phyloP scores from a whole-genome alignment of 2,888 invertebrate genomes.

The Molorchus minor region DNA sequence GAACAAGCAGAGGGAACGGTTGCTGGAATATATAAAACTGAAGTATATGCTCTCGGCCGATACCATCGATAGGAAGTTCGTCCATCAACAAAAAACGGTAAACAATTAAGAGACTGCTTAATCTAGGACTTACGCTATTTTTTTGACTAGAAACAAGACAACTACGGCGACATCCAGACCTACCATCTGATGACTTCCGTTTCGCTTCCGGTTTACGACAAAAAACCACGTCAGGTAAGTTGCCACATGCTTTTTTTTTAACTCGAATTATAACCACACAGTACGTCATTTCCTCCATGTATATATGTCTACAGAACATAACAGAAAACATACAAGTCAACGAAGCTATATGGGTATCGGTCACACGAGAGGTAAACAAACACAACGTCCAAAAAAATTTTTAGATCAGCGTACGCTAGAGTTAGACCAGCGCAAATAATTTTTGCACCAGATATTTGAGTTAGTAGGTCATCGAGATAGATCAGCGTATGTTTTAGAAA shows the following conservation, averaged over 20 bases:
- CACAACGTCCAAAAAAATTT: slow-evolving; percentile 18
- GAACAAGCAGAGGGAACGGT: slow-evolving; percentile 80
- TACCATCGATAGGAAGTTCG: slow-evolving; percentile 72
- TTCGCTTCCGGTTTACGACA: slow-evolving; percentile 92
- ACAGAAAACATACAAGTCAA: slow-evolving; percentile 95
- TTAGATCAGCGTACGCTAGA: slow-evolving; percentile 27
- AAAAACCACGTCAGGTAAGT: slow-evolving; percentile 84
- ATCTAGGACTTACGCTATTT: slow-evolving; percentile 6
- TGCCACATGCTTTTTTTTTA: background rate
- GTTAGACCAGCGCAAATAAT: slow-evolving; percentile 9
- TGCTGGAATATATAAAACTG: slow-evolving; percentile 70
- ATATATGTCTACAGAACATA: slow-evolving; percentile 86
- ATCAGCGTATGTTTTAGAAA: slow-evolving; percentile 3
- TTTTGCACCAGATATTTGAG: background rate
- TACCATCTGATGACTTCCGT: slow-evolving; percentile 92
- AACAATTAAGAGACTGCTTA: slow-evolving; percentile 31
- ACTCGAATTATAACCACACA: slow-evolving; percentile 6
- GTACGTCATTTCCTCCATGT: slow-evolving; percentile 10
- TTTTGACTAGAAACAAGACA: slow-evolving; percentile 62
- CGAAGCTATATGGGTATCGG: slow-evolving; percentile 92
- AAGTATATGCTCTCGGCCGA: slow-evolving; percentile 67
- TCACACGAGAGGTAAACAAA: slow-evolving; percentile 85
- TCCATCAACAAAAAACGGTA: slow-evolving; percentile 64
- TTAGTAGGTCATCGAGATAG: slow-evolving; percentile 9
- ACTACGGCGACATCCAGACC: slow-evolving; percentile 70